phyloP scores from a whole-genome alignment of 2,113 vertebrate genomes.

The Meles meles region DNA sequence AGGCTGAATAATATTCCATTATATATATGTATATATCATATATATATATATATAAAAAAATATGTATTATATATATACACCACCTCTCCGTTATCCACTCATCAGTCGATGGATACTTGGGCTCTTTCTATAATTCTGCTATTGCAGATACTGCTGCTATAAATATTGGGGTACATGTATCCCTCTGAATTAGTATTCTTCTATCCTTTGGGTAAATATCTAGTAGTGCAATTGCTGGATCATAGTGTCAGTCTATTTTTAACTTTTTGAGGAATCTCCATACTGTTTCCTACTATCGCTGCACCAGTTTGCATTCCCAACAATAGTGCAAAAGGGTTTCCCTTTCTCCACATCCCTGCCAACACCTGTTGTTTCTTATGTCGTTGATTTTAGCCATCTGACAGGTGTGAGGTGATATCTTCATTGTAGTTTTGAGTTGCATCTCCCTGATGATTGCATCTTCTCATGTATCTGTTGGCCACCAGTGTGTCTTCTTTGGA shows the following conservation, averaged over 20 bases:
- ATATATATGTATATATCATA: too few relatives aligned
- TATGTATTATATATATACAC: not conserved
- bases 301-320: not conserved
- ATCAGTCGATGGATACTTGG: not conserved
- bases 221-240: not conserved
- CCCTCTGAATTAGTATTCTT: not conserved
- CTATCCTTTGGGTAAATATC: not conserved
- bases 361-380: not conserved
- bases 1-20: not conserved
- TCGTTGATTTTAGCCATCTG: not conserved
- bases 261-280: not conserved
- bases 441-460: not conserved
- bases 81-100: not conserved
- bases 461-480: not conserved
- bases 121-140: not conserved
- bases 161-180: not conserved
- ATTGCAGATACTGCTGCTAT: not conserved
- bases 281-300: not conserved
- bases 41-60: too few relatives aligned
- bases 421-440: not conserved
- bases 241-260: not conserved
- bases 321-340: not conserved
- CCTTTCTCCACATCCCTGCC: not conserved
- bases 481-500: not conserved
- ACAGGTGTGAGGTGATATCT: not conserved